These are phyloP conservation scores for Oxyura jamaicensis DNA, from an alignment of 2,113 vertebrate genomes.

Conservation along the genomic window DNA sequence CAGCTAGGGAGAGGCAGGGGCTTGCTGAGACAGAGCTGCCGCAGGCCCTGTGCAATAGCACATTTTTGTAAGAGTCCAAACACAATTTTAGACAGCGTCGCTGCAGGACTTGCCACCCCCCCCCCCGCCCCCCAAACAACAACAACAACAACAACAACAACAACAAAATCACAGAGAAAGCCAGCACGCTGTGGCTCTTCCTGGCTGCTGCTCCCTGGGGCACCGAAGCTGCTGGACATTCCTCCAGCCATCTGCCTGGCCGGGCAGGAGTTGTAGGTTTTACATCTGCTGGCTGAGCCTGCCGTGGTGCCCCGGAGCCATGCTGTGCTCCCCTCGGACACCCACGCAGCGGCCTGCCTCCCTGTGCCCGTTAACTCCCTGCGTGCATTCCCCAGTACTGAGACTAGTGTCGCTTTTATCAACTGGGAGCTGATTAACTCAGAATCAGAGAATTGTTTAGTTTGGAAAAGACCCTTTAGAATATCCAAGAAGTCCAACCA, in stretches of 20 bases:
- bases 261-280: not conserved
- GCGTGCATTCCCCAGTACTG: not conserved
- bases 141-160: too few species aligned
- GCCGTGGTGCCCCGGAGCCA: fast-evolving
- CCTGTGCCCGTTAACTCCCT: fast-evolving
- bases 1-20: too few species aligned
- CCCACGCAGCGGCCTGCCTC: too few species aligned
- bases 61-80: not conserved
- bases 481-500: not conserved
- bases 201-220: not conserved
- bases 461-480: not conserved
- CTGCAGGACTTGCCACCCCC: not conserved
- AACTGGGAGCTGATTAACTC: not conserved
- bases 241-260: fast-evolving
- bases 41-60: not conserved
- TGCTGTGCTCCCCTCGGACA: fast-evolving
- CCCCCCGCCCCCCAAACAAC: not conserved
- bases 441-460: not conserved
- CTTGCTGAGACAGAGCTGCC: too few species aligned
- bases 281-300: fast-evolving
- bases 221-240: not conserved
- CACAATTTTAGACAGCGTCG: not conserved
- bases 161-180: not conserved
- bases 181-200: not conserved
- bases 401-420: not conserved